Evolutionary conservation across 2,888 invertebrate species (phyloP).

Genomic region (Taenaris catops): DNA sequence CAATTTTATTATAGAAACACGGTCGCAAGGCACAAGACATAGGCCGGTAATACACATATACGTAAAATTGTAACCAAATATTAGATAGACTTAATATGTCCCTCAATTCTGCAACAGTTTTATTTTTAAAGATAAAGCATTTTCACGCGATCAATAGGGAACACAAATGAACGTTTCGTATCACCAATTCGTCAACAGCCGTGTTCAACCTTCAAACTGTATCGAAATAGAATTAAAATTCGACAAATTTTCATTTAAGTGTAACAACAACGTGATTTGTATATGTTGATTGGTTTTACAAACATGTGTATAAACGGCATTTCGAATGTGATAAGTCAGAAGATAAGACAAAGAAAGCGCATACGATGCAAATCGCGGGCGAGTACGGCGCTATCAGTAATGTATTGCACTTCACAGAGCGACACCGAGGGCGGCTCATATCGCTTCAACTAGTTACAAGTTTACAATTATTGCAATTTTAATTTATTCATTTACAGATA

Average conservation of each 20-base stretch:
- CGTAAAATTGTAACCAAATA: too few relatives aligned
- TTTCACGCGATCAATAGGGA: too few relatives aligned
- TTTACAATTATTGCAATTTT: constrained; percentile 47
- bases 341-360: constrained; percentile 18
- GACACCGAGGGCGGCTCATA: constrained; percentile 40
- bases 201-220: too few relatives aligned
- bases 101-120: too few relatives aligned
- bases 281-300: too few relatives aligned
- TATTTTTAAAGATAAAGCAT: too few relatives aligned
- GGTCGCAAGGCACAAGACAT: constrained; percentile 68
- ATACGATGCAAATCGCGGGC: constrained; percentile 36
- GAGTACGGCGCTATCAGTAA: constrained; percentile 39
- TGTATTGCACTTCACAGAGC: constrained; percentile 43
- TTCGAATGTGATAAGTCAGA: constrained; percentile 33
- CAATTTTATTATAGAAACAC: constrained; percentile 27
- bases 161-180: too few relatives aligned
- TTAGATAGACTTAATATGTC: too few relatives aligned
- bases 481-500: constrained; percentile 49
- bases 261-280: too few relatives aligned
- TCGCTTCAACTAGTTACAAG: constrained; percentile 30
- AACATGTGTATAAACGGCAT: constrained; percentile 25
- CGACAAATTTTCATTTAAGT: too few relatives aligned
- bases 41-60: constrained; percentile 4
- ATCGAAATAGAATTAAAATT: too few relatives aligned
- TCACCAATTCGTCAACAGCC: too few relatives aligned